Base-by-base conservation (phyloP, 2,113 vertebrate genomes). In the Gallinago paraguaiae region DNA sequence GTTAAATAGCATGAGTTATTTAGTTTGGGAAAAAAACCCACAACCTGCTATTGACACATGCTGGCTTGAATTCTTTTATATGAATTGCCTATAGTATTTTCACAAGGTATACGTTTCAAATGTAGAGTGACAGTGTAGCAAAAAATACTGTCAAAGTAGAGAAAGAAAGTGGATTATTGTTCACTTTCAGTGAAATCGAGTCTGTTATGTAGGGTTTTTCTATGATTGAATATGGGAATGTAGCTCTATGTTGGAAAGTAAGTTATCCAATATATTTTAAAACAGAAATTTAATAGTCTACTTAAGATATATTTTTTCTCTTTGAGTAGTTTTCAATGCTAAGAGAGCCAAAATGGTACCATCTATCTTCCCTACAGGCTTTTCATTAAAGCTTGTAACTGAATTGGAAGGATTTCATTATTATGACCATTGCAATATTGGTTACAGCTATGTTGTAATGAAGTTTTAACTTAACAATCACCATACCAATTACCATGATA, bases 361-460 rank as follows among this genome's bases (percentile, higher is more conserved):
- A 25, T 64, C 86, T 54, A 61, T 91, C 54, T 86, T 92, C 82
- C 56, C 30, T 82, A 41, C 35, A 76, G 74, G 68, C 19, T 57
- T 95, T 85, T 90, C 59, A 91, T 88, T 94, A 95, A 92, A 92
- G 85, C 72, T 56, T 57, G 46, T 82, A 70, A 78, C 50, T 82
- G 83, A 71, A 50, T 86, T 82, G 81, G 78, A 92, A 92, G 54
- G 33, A 63, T 68, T 92, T 89, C 39, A 86, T 93, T 95, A 28
- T 31, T 86, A 75, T 20, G 13, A 30, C 45, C 48, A 46, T 72
- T 85, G 60, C 31, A 89, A 54, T 85, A 41, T 46, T 88, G 25
- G 33, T 57, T 93, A 70, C 82, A 80, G 43, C 19, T 70, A 33
- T 75, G 68, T 45, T 28, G 23, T 88, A 82, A 85, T 79, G n/a